phyloP scores from a whole-genome alignment of 2,888 invertebrate species.

The Tortrix viridana region DNA sequence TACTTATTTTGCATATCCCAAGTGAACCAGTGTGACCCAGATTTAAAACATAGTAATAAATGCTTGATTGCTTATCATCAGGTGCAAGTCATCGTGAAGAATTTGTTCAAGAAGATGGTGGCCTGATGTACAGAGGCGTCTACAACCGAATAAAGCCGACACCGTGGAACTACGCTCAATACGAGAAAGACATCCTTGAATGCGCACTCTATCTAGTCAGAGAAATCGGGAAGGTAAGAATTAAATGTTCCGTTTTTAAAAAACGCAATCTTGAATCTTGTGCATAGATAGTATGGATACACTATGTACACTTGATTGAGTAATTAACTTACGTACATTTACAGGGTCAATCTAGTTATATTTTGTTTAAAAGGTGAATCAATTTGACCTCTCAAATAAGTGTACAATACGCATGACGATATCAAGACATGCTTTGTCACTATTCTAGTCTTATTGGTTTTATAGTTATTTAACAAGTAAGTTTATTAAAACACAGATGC shows the following conservation, averaged over 20 bases:
- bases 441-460: background rate
- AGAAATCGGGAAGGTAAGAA: slow-evolving; percentile 87
- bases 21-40: too few species aligned
- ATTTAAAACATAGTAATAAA: too few species aligned
- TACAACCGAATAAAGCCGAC: slow-evolving; percentile 92
- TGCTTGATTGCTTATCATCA: slow-evolving; percentile 41
- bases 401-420: slow-evolving; percentile 12
- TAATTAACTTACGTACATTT: background rate
- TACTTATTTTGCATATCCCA: too few species aligned
- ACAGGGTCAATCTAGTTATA: slow-evolving; percentile 21
- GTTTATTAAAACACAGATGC: background rate
- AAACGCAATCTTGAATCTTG: background rate
- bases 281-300: background rate
- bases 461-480: background rate
- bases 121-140: slow-evolving; percentile 95
- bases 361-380: slow-evolving; percentile 43
- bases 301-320: slow-evolving; percentile 16
- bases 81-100: slow-evolving; percentile 91
- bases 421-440: slow-evolving; percentile 11
- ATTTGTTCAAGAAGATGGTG: slow-evolving; percentile 93
- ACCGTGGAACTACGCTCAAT: slow-evolving; percentile 96
- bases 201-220: slow-evolving; percentile 90
- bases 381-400: slow-evolving; percentile 25
- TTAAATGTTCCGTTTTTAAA: background rate
- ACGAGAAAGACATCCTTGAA: slow-evolving; percentile 92